Conservation (phyloP, 2,888 invertebrate species). For the Apamea anceps region DNA sequence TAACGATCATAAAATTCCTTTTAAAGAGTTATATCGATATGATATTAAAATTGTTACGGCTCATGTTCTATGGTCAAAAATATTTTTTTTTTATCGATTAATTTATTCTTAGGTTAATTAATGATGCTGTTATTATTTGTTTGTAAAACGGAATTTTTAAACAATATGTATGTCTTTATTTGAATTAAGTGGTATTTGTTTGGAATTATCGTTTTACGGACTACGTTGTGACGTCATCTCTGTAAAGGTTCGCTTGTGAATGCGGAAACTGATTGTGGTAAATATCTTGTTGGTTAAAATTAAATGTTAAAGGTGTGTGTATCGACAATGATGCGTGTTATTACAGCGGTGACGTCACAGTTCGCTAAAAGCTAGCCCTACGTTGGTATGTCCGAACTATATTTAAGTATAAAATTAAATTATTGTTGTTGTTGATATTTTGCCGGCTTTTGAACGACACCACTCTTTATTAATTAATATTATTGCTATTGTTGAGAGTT, state of each 20-base stretch:
- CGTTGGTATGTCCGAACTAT: conserved; percentile 78
- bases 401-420: conserved; percentile 78
- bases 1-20: conserved; percentile 77
- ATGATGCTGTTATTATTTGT: conserved; percentile 82
- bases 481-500: conserved; percentile 88
- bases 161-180: conserved; percentile 71
- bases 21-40: conserved; percentile 84
- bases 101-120: conserved; percentile 87
- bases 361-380: conserved; percentile 67
- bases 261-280: conserved; percentile 10
- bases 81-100: conserved; percentile 79
- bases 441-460: conserved; percentile 83
- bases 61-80: conserved; percentile 80
- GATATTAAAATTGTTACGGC: conserved; percentile 89
- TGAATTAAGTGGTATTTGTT: conserved; percentile 74
- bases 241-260: conserved; percentile 50
- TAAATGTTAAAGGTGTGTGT: conserved; percentile 5
- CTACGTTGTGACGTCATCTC: conserved; percentile 69
- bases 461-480: conserved; percentile 80
- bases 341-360: conserved; percentile 67
- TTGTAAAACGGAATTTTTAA: conserved; percentile 80
- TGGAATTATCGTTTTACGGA: conserved; percentile 73
- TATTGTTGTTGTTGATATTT: conserved; percentile 86
- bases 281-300: conserved; percentile 24
- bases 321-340: conserved; percentile 16